A percentile compares a stretch with the other conserved stretches of the same genome.
Conservation (phyloP, 2,113 vertebrate species). For the Elachura formosa region DNA sequence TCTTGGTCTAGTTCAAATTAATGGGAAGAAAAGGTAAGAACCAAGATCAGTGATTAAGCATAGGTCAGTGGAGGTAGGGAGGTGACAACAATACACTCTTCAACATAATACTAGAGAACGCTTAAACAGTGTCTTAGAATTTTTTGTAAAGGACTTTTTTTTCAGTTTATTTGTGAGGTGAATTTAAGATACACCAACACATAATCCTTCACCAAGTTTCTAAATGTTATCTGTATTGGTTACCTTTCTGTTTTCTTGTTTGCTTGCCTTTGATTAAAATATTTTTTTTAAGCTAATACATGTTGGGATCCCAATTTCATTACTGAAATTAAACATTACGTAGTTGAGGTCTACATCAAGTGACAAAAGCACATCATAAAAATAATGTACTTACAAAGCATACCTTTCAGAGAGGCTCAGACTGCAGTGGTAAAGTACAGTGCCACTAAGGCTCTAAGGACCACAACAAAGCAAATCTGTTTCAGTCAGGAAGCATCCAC, state of each 20-base stretch:
- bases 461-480: not conserved
- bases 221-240: not conserved
- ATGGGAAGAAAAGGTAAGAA: not conserved
- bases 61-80: not conserved
- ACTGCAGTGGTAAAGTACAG: not conserved
- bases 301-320: not conserved
- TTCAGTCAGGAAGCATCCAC: not conserved
- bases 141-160: not conserved
- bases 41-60: fast-evolving
- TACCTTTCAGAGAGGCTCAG: not conserved
- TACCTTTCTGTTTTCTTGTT: not conserved
- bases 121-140: not conserved
- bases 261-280: not conserved
- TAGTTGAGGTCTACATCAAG: not conserved
- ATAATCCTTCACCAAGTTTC: not conserved
- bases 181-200: not conserved
- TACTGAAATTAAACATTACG: not conserved
- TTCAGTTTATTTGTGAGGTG: not conserved
- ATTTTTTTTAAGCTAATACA: not conserved
- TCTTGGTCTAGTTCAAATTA: not conserved
- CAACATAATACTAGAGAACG: not conserved
- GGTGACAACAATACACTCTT: not conserved
- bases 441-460: not conserved
- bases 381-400: fast-evolving
- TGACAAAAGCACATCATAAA: not conserved